These are phyloP conservation scores for Melospiza georgiana DNA, from an alignment of 2,113 vertebrate species.

Conservation along the genomic window DNA sequence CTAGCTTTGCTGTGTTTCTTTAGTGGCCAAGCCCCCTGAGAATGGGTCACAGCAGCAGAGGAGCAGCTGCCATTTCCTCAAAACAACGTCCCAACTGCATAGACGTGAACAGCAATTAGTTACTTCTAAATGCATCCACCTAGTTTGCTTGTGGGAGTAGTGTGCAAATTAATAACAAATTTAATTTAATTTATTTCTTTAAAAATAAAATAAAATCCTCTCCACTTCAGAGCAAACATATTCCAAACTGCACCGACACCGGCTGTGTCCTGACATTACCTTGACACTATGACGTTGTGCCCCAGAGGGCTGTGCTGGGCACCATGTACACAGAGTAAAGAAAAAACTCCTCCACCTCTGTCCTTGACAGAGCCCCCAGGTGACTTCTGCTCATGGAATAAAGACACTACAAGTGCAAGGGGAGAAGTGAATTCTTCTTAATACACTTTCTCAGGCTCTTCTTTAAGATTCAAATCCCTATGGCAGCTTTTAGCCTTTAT, in stretches of 20 bases:
- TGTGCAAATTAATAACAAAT: not conserved
- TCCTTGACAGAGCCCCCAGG: not conserved
- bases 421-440: not conserved
- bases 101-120: fast-evolving
- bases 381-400: not conserved
- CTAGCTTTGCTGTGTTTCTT: not conserved
- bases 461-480: slow-evolving; percentile 41
- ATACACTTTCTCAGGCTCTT: slow-evolving; percentile 11
- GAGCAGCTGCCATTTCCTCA: not conserved
- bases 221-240: not conserved
- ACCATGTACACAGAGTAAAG: not conserved
- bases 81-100: fast-evolving
- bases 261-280: not conserved
- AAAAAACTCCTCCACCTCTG: not conserved
- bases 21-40: not conserved
- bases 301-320: not conserved
- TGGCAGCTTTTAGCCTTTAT: slow-evolving; percentile 46
- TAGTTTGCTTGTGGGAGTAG: not conserved
- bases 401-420: not conserved
- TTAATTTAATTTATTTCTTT: not conserved
- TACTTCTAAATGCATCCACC: not conserved
- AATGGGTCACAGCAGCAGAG: not conserved
- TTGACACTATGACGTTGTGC: fast-evolving
- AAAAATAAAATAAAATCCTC: not conserved
- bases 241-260: not conserved